Conservation (phyloP, 2,113 vertebrate genomes). For the Charadrius vociferus region DNA sequence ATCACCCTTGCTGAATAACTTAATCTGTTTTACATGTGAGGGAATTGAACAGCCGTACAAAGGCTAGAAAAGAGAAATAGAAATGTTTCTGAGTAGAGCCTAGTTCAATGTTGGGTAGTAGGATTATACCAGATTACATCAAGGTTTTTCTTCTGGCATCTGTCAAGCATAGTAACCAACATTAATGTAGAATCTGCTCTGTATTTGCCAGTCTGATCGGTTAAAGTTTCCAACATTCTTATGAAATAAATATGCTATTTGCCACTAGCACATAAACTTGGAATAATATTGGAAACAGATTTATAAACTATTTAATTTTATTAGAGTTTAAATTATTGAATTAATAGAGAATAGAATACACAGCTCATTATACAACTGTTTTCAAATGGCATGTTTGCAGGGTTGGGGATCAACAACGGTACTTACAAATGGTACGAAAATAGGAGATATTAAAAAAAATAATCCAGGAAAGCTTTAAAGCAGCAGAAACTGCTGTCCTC, state of each 20-base stretch:
- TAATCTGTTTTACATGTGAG: neutral
- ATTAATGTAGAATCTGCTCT: neutral
- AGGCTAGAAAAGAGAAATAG: neutral
- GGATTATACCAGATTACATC: slow-evolving; percentile 52
- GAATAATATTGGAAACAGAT: neutral
- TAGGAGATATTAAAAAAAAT: neutral
- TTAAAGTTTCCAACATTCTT: neutral
- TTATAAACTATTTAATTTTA: neutral
- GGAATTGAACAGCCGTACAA: neutral
- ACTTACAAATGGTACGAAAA: neutral
- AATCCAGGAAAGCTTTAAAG: neutral
- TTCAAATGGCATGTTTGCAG: neutral
- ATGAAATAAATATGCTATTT: neutral
- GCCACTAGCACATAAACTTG: neutral
- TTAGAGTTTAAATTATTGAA: neutral
- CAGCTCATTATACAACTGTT: neutral
- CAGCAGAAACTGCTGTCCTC: neutral
- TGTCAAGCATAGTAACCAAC: slow-evolving; percentile 51
- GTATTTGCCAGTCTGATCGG: neutral
- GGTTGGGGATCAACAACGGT: neutral
- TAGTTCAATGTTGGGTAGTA: neutral
- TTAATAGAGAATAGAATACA: neutral
- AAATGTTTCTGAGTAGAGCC: neutral
- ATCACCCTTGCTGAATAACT: neutral
- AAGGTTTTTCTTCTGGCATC: slow-evolving; percentile 51